A percentile compares a stretch with the other conserved stretches of the same genome.
Evolutionary conservation across 2,888 invertebrate genomes (phyloP).

Genomic region (Ellobium chinense): DNA sequence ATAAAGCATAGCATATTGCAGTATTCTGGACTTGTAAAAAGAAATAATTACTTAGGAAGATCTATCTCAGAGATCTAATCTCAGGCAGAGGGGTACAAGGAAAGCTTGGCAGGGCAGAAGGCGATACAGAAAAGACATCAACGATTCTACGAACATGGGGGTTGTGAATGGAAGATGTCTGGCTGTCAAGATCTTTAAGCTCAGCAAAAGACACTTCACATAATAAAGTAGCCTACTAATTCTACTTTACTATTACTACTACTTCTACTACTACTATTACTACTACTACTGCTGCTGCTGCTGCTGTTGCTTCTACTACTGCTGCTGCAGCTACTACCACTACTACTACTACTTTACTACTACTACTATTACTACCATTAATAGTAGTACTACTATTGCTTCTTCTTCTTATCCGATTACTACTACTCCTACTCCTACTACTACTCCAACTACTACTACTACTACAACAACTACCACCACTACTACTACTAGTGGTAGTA

Average conservation of each 20-base stretch:
- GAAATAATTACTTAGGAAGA: too few relatives aligned
- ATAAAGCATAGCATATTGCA: too few relatives aligned
- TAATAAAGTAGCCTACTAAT: too few relatives aligned
- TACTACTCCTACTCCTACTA: conserved; percentile 18
- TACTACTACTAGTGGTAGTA: conserved; percentile 20
- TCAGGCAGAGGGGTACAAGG: too few relatives aligned
- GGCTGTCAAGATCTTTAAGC: too few relatives aligned
- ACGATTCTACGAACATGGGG: too few relatives aligned
- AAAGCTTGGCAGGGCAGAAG: too few relatives aligned
- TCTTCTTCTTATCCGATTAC: neutral
- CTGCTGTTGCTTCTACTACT: neutral
- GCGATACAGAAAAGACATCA: too few relatives aligned
- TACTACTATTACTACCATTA: conserved; percentile 29
- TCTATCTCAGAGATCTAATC: too few relatives aligned
- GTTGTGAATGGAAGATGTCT: too few relatives aligned
- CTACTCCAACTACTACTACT: conserved; percentile 19
- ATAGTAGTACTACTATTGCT: conserved; percentile 14
- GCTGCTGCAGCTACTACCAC: neutral
- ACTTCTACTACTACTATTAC: neutral
- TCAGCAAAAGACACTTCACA: too few relatives aligned
- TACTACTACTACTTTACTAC: conserved; percentile 11
- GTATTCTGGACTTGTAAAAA: too few relatives aligned
- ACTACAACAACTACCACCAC: conserved; percentile 26
- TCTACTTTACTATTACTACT: neutral
- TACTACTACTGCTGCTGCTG: neutral